phyloP scores from a whole-genome alignment of 2,888 invertebrate species.

The Danaus chrysippus region DNA sequence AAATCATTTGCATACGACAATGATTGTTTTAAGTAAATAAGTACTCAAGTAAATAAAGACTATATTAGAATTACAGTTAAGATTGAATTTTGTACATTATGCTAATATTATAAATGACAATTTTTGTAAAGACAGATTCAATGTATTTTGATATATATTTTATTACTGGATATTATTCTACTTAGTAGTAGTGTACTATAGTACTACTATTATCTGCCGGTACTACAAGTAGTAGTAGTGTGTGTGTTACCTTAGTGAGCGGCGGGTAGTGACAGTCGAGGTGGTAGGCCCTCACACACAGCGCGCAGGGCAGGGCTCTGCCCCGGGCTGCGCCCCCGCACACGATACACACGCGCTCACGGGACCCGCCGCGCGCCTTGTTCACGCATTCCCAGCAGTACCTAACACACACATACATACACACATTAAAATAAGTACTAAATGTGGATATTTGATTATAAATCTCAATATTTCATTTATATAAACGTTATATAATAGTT shows the following conservation, averaged over 20 bases:
- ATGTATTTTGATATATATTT: too few relatives aligned
- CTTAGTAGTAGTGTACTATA: not conserved
- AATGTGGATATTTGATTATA: not conserved
- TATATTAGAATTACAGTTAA: too few relatives aligned
- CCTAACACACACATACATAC: constrained; percentile 65
- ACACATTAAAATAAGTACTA: not conserved
- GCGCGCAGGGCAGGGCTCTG: constrained; percentile 90
- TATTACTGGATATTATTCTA: too few relatives aligned
- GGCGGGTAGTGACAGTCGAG: constrained; percentile 95
- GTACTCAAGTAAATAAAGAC: too few relatives aligned
- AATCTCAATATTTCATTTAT: not conserved
- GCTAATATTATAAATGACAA: too few relatives aligned
- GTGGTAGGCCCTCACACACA: constrained; percentile 95
- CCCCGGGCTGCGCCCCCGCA: constrained; percentile 69
- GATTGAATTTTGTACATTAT: too few relatives aligned
- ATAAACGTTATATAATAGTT: too few relatives aligned
- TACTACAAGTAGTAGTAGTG: not conserved
- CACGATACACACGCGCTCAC: constrained; percentile 96
- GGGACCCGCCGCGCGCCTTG: constrained; percentile 94
- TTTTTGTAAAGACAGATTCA: too few relatives aligned
- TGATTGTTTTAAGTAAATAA: too few relatives aligned
- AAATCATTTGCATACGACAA: too few relatives aligned
- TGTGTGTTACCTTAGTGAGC: constrained; percentile 60
- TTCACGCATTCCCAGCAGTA: constrained; percentile 97
- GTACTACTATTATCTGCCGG: not conserved